Evolutionary conservation across 1,140 invertebrate genomes (phyloP), one percentile per base, ranked within the genome.

Genomic region (Spodoptera litura): DNA sequence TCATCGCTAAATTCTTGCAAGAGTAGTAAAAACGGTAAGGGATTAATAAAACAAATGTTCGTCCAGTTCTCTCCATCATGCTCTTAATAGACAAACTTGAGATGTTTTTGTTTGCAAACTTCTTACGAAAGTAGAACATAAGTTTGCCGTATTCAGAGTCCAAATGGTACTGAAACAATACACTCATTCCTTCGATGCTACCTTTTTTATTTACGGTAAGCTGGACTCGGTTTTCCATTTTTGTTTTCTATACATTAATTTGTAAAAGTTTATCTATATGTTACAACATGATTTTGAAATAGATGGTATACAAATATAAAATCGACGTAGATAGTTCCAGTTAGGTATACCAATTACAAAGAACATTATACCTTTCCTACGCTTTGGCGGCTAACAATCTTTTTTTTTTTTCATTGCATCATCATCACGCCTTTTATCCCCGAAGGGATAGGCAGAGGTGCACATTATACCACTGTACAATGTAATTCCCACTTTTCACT

Each of bases 1-100:
- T 68, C 25, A 20, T 15, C 9, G n/a, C 49, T 10, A 25, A 51
- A 51, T 52, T 68, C 15, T 35, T n/a, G 11, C 62, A 25, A 44
- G 27, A 68, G 44, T 68, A 52, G 6, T 20, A 20, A 11, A n/a
- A 13, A 68, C 64, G 49, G 49, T 27, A 11, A 52, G 64, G 64
- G 64, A 68, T 68, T 68, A 68, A 68, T 68, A 52, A 68, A 68
- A 68, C 64, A 27, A 68, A 68, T 68, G 64, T 68, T 52, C 49
- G 44, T 49, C n/a, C 4, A 68, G 64, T 52, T 52, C 49, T 68
- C 64, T 68, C 27, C 64, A 68, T 68, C 49, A 52, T 64, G 20
- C 64, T 68, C 44, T 27, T 68, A 68, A 68, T 68, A 68, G 44
- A 68, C 49, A 68, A 68, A 68, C 64, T 68, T 68, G 64, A 20